These are phyloP conservation scores for Hyposoter dolosus DNA, from an alignment of 2,888 invertebrate species.

Conservation along the genomic window DNA sequence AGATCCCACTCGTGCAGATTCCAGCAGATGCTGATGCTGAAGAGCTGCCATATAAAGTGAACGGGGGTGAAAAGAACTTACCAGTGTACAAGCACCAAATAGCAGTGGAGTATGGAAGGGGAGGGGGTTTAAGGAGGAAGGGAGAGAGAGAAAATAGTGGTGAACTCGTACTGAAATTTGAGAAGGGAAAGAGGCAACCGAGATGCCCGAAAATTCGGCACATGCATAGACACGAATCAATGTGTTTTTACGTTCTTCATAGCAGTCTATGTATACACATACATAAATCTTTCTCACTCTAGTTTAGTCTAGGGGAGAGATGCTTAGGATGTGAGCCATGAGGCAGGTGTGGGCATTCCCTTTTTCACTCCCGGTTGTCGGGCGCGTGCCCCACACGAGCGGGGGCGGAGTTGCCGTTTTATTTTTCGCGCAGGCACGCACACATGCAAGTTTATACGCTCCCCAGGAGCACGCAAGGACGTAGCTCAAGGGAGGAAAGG, in stretches of 20 bases:
- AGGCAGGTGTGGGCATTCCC: constrained; percentile 83
- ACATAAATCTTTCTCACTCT: constrained; percentile 47
- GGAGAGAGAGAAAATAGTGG: constrained; percentile 13
- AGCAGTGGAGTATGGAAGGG: constrained; percentile 18
- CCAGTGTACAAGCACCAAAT: constrained; percentile 53
- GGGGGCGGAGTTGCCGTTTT: constrained; percentile 80
- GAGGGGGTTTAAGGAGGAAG: constrained; percentile 15
- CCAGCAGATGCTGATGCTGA: constrained; percentile 81
- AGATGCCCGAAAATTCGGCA: constrained; percentile 22
- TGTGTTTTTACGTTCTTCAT: constrained; percentile 11
- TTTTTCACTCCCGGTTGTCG: constrained; percentile 70
- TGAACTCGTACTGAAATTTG: constrained; percentile 26
- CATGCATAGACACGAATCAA: constrained; percentile 17
- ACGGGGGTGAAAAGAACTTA: constrained; percentile 34
- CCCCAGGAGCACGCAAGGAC: constrained; percentile 27
- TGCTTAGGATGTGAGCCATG: constrained; percentile 78
- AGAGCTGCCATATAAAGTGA: constrained; percentile 44
- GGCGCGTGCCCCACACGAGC: constrained; percentile 85
- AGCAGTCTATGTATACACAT: constrained; percentile 10
- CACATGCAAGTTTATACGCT: constrained; percentile 19
- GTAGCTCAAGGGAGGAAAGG: constrained; percentile 23
- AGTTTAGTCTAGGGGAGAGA: constrained; percentile 80
- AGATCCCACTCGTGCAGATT: constrained; percentile 77
- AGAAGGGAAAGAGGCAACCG: constrained; percentile 35
- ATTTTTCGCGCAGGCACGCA: constrained; percentile 63